Evolutionary conservation across 2,888 invertebrate genomes (phyloP).

Genomic region (Sesia bembeciformis): DNA sequence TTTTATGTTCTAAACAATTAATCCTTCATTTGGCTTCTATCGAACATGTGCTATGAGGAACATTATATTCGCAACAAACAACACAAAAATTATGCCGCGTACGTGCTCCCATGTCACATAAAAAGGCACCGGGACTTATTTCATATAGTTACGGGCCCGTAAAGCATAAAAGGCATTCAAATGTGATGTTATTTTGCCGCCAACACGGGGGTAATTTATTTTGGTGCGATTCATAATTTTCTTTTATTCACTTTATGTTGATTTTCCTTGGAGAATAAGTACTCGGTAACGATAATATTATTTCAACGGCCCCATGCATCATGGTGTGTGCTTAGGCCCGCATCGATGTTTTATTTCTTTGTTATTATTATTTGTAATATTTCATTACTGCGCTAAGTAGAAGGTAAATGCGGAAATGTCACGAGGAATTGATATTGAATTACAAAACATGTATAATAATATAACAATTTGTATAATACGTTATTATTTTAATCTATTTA

Average conservation of each 20-base stretch:
- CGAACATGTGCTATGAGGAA: neutral
- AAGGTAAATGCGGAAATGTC: no score
- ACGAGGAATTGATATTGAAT: no score
- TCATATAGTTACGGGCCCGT: constrained; percentile 70
- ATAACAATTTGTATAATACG: no score
- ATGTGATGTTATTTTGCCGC: constrained; percentile 75
- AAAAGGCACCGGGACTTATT: constrained; percentile 60
- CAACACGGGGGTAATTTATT: constrained; percentile 72
- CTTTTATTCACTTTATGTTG: constrained; percentile 76
- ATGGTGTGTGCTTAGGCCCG: constrained; percentile 31
- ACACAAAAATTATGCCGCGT: constrained; percentile 63
- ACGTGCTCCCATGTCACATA: constrained; percentile 67
- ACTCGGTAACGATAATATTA: constrained; percentile 73
- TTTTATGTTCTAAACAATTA: no score
- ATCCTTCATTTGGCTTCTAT: neutral
- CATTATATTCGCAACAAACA: constrained; percentile 25
- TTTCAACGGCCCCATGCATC: constrained; percentile 69
- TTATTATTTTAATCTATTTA: no score
- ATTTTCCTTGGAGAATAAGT: constrained; percentile 69
- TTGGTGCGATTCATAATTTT: constrained; percentile 73
- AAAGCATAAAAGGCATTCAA: constrained; percentile 75
- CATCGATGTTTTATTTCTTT: constrained; percentile 53
- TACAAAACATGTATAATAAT: no score
- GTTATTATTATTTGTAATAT: constrained; percentile 23
- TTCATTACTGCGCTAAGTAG: no score